These are phyloP conservation scores for Caenorhabditis japonica DNA, from an alignment of 2,888 invertebrate genomes.

Conservation along the genomic window DNA sequence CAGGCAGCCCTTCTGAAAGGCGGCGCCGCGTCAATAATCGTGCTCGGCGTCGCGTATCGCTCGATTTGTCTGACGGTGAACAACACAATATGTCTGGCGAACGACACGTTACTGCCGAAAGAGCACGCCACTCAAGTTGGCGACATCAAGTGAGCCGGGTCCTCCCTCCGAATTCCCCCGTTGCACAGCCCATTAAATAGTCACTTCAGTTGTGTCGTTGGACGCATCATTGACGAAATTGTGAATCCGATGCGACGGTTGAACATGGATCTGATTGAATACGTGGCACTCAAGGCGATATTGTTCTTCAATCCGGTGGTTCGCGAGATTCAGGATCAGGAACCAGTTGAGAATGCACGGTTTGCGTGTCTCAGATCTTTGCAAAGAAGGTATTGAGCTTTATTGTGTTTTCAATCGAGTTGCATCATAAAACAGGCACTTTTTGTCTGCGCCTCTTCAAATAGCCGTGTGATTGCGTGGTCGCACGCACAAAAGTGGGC, in stretches of 20 bases:
- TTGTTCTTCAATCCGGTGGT: slow-evolving; percentile 97
- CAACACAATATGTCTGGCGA: slow-evolving; percentile 68
- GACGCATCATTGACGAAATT: slow-evolving; percentile 93
- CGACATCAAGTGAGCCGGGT: slow-evolving; percentile 64
- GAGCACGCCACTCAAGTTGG: slow-evolving; percentile 66
- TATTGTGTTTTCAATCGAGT: too few species aligned
- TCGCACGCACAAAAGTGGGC: too few species aligned
- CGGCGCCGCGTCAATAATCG: slow-evolving; percentile 94
- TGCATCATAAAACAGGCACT: too few species aligned
- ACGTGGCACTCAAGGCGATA: slow-evolving; percentile 96
- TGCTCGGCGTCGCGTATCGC: slow-evolving; percentile 82
- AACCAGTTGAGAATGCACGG: slow-evolving; percentile 59
- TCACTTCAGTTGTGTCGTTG: slow-evolving; percentile 87
- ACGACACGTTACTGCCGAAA: slow-evolving; percentile 66
- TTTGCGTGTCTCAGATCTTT: slow-evolving; percentile 56
- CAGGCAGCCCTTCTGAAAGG: slow-evolving; percentile 84
- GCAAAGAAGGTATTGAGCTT: slow-evolving; percentile 48
- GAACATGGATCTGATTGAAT: slow-evolving; percentile 95
- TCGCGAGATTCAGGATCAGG: slow-evolving; percentile 50
- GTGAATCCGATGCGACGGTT: slow-evolving; percentile 93
- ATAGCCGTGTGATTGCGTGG: too few species aligned
- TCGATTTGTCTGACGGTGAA: slow-evolving; percentile 58
- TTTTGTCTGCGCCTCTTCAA: too few species aligned
- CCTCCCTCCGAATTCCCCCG: not conserved
- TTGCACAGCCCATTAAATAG: slow-evolving; percentile 4